Conservation (phyloP, 2,113 vertebrate species). For the Apus apus region DNA sequence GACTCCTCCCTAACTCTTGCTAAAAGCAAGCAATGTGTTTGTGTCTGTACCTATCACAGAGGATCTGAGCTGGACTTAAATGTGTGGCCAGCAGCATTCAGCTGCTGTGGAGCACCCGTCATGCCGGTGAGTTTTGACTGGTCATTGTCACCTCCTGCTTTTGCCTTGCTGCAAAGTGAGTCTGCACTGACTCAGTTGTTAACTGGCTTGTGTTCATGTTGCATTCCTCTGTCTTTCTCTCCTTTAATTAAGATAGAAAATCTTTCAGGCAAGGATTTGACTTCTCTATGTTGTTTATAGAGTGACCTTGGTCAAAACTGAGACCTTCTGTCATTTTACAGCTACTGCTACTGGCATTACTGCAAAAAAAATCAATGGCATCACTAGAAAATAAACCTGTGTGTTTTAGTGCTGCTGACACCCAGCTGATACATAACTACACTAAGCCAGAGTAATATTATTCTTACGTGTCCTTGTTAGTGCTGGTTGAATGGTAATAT, state of each 20-base stretch:
- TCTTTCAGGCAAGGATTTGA: background rate
- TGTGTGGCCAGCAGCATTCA: accelerated
- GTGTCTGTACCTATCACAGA: background rate
- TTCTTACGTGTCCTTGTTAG: conserved; percentile 37
- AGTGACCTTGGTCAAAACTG: background rate
- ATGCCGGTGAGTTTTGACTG: background rate
- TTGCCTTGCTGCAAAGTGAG: background rate
- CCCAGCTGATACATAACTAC: background rate
- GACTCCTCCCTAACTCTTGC: background rate
- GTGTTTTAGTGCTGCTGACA: background rate
- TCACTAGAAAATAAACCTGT: conserved; percentile 10
- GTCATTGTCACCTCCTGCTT: background rate
- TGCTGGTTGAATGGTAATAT: background rate
- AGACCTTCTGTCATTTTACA: background rate
- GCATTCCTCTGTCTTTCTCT: background rate
- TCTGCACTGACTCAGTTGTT: background rate
- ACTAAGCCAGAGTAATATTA: conserved; percentile 1
- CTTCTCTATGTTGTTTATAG: background rate
- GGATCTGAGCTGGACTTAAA: background rate
- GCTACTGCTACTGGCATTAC: background rate
- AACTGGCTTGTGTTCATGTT: background rate
- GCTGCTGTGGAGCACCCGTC: background rate
- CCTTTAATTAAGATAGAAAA: background rate
- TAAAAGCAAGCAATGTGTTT: background rate
- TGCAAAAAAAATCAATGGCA: background rate